Evolutionary conservation across 2,888 invertebrate genomes (phyloP), one percentile per base, ranked within the genome.

Genomic region (Lycaena phlaeas): DNA sequence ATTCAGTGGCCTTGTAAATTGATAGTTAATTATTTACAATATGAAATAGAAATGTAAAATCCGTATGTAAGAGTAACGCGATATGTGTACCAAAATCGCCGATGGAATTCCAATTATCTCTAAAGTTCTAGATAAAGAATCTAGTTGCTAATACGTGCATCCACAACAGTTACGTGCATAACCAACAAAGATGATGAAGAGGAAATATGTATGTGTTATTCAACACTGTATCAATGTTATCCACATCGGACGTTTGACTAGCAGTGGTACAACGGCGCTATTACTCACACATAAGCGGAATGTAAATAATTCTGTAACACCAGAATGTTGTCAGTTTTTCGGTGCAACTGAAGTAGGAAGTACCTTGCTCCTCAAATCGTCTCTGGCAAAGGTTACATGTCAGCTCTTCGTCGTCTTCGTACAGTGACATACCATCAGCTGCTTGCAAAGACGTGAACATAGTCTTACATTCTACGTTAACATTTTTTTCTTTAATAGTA

Each of bases 301-400:
- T 66, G 61, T 48, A 50, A 29, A 46, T 65, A 70, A 74, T 39
- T 71, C 67, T 69, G 64, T 62, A 69, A 64, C 71, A 78, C 77
- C 75, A 74, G 72, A 71, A 59, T 58, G 61, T 61, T 61, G 66
- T 61, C 61, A 54, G 57, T 61, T 61, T 65, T 72, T 56, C 60
- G 56, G 59, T 71, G 73, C 68, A 66, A 63, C 69, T 65, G 61
- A 64, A 70, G 73, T 63, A 73, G 78, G 87, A 90, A 90, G 87
- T 90, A 90, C 90, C 90, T 90, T 90, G 89, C 86, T 89, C 89
- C 84, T 90, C 90, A 88, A 90, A 90, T 74, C 90, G 89, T 86
- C 90, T 89, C 87, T 90, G 90, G 87, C 90, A 90, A 86, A 90
- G 89, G 78, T 89, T 90, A 84, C 90, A 90, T 86, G 87, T 88